Conservation (phyloP, 2,888 invertebrate genomes). For the Atherix ibis region DNA sequence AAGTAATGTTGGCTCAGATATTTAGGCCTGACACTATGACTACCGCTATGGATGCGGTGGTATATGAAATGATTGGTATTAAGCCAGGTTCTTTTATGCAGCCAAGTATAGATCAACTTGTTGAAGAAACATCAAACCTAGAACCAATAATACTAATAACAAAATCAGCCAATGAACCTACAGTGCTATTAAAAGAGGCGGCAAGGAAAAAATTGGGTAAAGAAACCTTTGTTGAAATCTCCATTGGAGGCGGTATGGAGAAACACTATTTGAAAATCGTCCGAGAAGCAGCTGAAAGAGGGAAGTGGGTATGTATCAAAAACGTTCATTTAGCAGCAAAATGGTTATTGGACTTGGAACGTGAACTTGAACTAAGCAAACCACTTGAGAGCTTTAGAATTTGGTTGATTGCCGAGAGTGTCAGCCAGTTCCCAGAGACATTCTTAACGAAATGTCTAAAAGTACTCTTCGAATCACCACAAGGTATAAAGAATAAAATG, state of each 20-base stretch:
- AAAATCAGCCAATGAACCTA: slow-evolving; percentile 82
- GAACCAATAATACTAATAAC: slow-evolving; percentile 74
- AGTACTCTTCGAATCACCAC: slow-evolving; percentile 69
- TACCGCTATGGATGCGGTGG: slow-evolving; percentile 56
- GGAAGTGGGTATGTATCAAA: slow-evolving; percentile 65
- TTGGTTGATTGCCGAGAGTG: slow-evolving; percentile 79
- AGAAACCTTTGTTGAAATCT: slow-evolving; percentile 46
- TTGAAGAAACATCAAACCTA: slow-evolving; percentile 23
- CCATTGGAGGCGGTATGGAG: slow-evolving; percentile 69
- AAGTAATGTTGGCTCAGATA: slow-evolving; percentile 60
- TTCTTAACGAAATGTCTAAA: slow-evolving; percentile 65
- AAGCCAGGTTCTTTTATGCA: slow-evolving; percentile 22
- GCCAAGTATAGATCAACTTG: slow-evolving; percentile 24
- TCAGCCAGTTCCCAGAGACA: slow-evolving; percentile 55
- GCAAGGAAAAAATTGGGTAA: slow-evolving; percentile 35
- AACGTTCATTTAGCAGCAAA: slow-evolving; percentile 62
- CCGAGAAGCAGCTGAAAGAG: slow-evolving; percentile 40
- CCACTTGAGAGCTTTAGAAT: slow-evolving; percentile 46
- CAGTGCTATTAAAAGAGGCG: slow-evolving; percentile 57
- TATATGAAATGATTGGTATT: slow-evolving; percentile 47
- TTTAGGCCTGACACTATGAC: slow-evolving; percentile 71
- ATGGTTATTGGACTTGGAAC: slow-evolving; percentile 53
- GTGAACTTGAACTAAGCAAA: slow-evolving; percentile 39
- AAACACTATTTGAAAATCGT: slow-evolving; percentile 43
- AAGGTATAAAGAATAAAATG: slow-evolving; percentile 71